Evolutionary conservation across 2,797 vertebrate genomes (phyloP).

Genomic region (Hippocampus kuda): DNA sequence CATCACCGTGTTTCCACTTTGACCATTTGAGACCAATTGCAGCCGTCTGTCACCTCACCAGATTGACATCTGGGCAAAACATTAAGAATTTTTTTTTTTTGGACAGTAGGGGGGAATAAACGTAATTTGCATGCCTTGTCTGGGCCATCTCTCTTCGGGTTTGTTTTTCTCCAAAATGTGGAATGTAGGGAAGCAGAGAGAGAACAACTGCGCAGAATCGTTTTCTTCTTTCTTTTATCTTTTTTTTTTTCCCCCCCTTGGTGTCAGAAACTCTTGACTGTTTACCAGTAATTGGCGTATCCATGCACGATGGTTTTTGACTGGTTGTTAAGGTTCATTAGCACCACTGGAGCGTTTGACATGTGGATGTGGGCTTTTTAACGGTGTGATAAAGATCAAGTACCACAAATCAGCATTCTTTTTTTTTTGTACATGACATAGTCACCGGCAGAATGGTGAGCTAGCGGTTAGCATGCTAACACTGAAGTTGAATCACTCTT

Average conservation of each 20-base stretch:
- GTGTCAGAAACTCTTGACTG: not conserved
- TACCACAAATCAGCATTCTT: not conserved
- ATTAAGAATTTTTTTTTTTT: too few species aligned
- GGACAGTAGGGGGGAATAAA: not conserved
- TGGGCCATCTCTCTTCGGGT: not conserved
- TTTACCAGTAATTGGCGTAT: not conserved
- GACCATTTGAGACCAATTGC: not conserved
- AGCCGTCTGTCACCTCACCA: not conserved
- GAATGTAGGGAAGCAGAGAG: not conserved
- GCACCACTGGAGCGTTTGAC: not conserved
- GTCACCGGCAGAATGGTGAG: not conserved
- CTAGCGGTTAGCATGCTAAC: not conserved
- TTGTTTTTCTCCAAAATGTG: not conserved
- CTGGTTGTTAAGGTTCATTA: conserved; percentile 31
- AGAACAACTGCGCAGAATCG: not conserved
- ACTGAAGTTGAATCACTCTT: conserved; percentile 1
- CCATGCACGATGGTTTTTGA: not conserved
- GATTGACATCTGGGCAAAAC: conserved; percentile 2
- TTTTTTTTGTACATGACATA: not conserved
- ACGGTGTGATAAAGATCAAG: not conserved
- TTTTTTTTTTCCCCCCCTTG: not conserved
- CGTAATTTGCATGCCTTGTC: not conserved
- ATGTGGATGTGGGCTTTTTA: not conserved
- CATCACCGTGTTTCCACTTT: not conserved
- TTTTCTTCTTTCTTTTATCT: not conserved